A percentile compares a stretch with the other conserved stretches of the same genome.
These are phyloP conservation scores for Drosophila tristis DNA, from an alignment of 1,140 invertebrate species.

Conservation along the genomic window DNA sequence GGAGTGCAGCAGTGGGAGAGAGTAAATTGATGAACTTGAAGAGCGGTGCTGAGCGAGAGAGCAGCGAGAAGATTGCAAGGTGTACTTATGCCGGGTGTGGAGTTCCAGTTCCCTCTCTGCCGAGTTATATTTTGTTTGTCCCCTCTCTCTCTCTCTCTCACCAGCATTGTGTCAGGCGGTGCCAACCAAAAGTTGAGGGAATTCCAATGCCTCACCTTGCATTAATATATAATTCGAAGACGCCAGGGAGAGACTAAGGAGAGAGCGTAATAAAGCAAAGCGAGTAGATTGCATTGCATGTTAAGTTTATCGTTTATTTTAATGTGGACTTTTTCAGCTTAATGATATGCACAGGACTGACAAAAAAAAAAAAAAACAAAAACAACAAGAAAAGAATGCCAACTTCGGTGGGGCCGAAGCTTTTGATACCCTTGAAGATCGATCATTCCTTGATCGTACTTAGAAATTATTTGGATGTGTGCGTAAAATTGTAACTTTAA, in stretches of 20 bases:
- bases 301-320: conserved; percentile 39
- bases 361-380: conserved; percentile 5
- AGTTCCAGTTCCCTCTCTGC: too few species aligned
- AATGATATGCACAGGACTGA: conserved; percentile 21
- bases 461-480: background rate
- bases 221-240: conserved; percentile 1
- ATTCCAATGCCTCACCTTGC: background rate
- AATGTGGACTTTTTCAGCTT: conserved; percentile 28
- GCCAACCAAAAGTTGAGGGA: too few species aligned
- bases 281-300: conserved; percentile 31
- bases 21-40: background rate
- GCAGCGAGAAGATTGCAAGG: too few species aligned
- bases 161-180: too few species aligned
- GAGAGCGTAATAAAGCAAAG: background rate
- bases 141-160: too few species aligned
- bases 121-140: too few species aligned
- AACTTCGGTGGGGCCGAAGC: conserved; percentile 14
- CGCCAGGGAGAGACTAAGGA: too few species aligned
- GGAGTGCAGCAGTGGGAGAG: background rate
- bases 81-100: too few species aligned
- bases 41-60: too few species aligned
- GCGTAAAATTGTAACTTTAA: background rate
- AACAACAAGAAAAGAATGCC: background rate
- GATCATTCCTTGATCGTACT: background rate
- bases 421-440: conserved; percentile 5